Conservation (phyloP, 2,888 invertebrate genomes). For the Perizoma flavofasciatum region DNA sequence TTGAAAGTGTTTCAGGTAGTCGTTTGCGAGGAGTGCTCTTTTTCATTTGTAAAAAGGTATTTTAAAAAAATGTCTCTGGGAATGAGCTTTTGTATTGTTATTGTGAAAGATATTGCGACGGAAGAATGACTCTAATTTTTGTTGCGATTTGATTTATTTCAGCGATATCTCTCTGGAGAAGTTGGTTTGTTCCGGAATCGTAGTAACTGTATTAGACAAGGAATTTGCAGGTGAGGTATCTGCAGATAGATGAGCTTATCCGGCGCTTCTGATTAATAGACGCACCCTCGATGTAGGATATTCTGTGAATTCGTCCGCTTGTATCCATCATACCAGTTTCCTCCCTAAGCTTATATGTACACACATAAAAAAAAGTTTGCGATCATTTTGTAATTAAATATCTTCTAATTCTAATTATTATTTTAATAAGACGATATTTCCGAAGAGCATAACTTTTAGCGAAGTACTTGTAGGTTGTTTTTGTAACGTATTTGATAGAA, state of each 20-base stretch:
- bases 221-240: constrained; percentile 4
- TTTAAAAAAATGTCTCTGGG: constrained; percentile 52
- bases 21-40: constrained; percentile 68
- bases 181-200: not conserved
- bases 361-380: no score
- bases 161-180: constrained; percentile 19
- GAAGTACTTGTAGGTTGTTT: no score
- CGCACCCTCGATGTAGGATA: not conserved
- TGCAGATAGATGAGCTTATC: not conserved
- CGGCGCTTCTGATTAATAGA: constrained; percentile 7
- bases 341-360: no score
- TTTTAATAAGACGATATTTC: no score
- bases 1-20: constrained; percentile 76
- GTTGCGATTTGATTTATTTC: constrained; percentile 30
- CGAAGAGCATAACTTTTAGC: no score
- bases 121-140: constrained; percentile 40
- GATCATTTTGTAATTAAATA: no score
- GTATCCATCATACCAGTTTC: not conserved
- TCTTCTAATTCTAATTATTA: no score
- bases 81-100: constrained; percentile 64
- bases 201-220: not conserved
- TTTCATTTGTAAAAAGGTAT: constrained; percentile 68
- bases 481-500: no score
- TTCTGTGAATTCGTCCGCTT: constrained; percentile 7
- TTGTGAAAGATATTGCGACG: constrained; percentile 48